Evolutionary conservation across 2,888 invertebrate species (phyloP), one percentile per base, ranked within the genome.

Genomic region (Magallana nippona): DNA sequence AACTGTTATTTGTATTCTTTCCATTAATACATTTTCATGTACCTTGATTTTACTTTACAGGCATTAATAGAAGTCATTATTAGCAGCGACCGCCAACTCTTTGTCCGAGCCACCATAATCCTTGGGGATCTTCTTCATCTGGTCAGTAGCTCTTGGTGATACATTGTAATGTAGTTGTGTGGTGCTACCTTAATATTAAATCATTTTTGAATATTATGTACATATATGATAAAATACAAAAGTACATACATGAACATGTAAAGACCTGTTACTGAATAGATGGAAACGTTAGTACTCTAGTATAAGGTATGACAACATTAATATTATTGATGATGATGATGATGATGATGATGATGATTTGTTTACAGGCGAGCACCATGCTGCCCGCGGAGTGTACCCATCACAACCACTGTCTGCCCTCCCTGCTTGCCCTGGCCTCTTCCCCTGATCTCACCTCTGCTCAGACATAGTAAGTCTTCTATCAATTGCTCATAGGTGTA

Each of bases 1-100:
- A 19, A 60, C 62, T 44, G 44, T 22, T 27, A 77, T 44, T 15
- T 17, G n/a, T n/a, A 60, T 5, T 60, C 44, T 78, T 44, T 78
- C 55, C 8, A 17, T 55, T 32, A 10, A 27, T 22, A n/a, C n/a
- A n/a, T n/a, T n/a, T n/a, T n/a, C n/a, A n/a, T n/a, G n/a, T n/a
- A 77, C 10, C n/a, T 5, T 71, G 2, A 13, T n/a, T 17, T n/a
- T 55, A 63, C 57, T 80, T 85, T 86, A 84, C 87, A 95, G 94
- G 98, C 98, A 27, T 95, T 99, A 88, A 97, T 97, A 57, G 98
- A 98, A 95, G 98, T 98, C 56, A 97, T 98, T 89, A 96, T 97
- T 8, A 92, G 92, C 82, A 97, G 97, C 93, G 98, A 98, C 94
- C 96, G 97, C 22, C 97, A 97, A 93, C 96, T 98, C 91, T 98